phyloP scores from a whole-genome alignment of 2,888 invertebrate genomes.

The Nomada ferruginata region DNA sequence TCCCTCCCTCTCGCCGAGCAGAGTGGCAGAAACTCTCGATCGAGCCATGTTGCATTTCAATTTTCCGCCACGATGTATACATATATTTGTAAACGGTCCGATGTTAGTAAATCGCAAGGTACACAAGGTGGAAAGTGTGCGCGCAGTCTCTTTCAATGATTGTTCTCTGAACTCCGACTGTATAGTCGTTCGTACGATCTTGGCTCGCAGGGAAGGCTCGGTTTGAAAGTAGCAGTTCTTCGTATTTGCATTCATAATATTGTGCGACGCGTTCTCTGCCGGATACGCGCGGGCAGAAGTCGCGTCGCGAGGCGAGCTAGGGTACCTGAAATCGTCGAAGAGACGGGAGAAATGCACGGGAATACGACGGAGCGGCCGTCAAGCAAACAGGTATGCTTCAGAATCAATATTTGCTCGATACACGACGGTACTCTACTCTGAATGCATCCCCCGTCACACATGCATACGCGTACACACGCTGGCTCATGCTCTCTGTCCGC shows the following conservation, averaged over 20 bases:
- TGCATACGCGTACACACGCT: constrained; percentile 49
- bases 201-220: neutral
- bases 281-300: constrained; percentile 18
- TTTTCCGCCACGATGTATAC: neutral
- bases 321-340: constrained; percentile 50
- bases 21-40: neutral
- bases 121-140: neutral
- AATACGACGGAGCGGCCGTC: constrained; percentile 59
- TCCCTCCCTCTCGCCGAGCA: neutral
- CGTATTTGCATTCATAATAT: constrained; percentile 62
- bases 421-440: constrained; percentile 74
- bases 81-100: neutral
- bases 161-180: neutral
- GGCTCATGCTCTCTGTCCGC: constrained; percentile 46
- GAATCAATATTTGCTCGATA: constrained; percentile 82
- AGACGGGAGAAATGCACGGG: constrained; percentile 52
- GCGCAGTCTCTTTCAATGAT: neutral
- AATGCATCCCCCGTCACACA: constrained; percentile 72
- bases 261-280: constrained; percentile 16
- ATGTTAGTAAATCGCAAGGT: neutral
- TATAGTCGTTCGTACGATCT: neutral
- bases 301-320: constrained; percentile 26
- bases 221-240: constrained; percentile 28
- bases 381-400: constrained; percentile 80
- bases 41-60: neutral